phyloP scores from a whole-genome alignment of 2,113 vertebrate species.

The Thryonomys swinderianus region DNA sequence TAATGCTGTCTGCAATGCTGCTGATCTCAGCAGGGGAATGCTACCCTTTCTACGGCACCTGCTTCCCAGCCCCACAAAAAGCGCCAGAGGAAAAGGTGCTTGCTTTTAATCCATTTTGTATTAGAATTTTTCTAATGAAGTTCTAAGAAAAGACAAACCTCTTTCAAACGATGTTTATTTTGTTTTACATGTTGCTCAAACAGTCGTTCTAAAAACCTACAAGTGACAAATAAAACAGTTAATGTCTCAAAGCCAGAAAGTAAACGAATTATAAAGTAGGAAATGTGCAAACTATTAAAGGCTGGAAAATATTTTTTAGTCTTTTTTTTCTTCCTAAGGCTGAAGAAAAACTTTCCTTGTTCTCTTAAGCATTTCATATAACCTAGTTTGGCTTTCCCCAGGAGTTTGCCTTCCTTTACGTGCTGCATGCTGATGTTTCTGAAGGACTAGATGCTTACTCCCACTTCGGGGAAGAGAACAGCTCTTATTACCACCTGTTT shows the following conservation, averaged over 20 bases:
- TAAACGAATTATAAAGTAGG: not conserved
- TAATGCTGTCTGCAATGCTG: not conserved
- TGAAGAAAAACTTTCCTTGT: not conserved
- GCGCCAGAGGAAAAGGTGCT: not conserved
- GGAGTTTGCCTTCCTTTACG: not conserved
- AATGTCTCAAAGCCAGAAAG: constrained; percentile 62
- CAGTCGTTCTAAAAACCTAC: constrained; percentile 86
- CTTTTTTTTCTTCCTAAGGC: not conserved
- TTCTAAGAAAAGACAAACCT: constrained; percentile 84
- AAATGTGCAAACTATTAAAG: not conserved
- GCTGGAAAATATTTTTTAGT: not conserved
- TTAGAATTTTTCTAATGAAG: not conserved
- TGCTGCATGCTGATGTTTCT: not conserved
- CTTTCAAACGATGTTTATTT: constrained; percentile 87
- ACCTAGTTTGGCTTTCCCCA: not conserved
- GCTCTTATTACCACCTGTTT: not conserved
- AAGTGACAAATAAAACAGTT: constrained; percentile 73
- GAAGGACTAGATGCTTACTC: not conserved
- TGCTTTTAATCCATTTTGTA: not conserved
- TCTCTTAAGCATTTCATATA: not conserved
- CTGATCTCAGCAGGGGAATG: not conserved
- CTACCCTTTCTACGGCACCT: accelerated
- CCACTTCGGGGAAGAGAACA: not conserved
- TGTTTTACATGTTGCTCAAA: constrained; percentile 87
- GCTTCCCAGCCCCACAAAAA: not conserved